These are phyloP conservation scores for Apocrypta bakeri DNA, from an alignment of 1,140 invertebrate genomes.

Conservation along the genomic window DNA sequence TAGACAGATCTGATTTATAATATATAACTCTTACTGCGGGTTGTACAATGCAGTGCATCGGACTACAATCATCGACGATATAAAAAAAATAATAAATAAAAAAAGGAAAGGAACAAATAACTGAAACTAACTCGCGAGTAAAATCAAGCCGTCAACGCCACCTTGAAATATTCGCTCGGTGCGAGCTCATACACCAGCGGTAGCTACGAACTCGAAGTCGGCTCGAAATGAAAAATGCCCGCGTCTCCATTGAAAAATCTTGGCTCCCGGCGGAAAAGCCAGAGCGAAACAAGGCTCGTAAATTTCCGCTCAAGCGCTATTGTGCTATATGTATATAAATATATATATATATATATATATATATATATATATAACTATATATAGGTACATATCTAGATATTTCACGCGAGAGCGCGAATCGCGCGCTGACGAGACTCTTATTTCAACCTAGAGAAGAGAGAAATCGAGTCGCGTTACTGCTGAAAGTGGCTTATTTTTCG, in stretches of 20 bases:
- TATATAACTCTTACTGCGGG: no score
- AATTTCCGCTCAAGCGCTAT: conserved; percentile 52
- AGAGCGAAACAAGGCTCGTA: conserved; percentile 62
- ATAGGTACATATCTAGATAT: background rate
- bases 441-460: background rate
- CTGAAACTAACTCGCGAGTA: background rate
- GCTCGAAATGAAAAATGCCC: conserved; percentile 47
- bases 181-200: background rate
- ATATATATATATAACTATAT: no score
- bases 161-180: background rate
- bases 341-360: no score
- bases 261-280: conserved; percentile 30
- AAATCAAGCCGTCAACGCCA: conserved; percentile 16
- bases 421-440: background rate
- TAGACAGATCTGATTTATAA: no score
- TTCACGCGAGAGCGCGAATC: conserved; percentile 3
- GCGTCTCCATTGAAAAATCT: conserved; percentile 58
- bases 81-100: background rate
- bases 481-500: background rate
- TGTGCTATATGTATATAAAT: no score
- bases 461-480: background rate
- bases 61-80: background rate
- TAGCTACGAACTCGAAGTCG: background rate
- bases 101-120: background rate
- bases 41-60: no score